A percentile compares a stretch with the other conserved stretches of the same genome.
Conservation (phyloP, 2,113 vertebrate genomes). For the Brachypodius melanocephalos region DNA sequence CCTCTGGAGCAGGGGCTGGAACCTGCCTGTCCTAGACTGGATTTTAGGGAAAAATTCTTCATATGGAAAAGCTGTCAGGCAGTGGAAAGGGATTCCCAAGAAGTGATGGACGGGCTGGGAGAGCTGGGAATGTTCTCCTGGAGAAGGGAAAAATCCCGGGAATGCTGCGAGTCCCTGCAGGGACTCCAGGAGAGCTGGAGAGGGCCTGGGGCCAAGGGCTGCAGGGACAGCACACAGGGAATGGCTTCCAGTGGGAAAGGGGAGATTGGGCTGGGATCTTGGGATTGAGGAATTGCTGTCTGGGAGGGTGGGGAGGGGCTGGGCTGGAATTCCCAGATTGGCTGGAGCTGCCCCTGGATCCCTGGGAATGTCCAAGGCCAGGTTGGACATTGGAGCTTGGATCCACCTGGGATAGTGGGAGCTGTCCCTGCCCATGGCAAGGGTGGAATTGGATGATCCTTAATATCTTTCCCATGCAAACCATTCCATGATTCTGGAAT, state of each 20-base stretch:
- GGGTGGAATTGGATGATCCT: background rate
- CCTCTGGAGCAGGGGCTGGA: background rate
- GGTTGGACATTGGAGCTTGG: background rate
- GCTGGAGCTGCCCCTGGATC: background rate
- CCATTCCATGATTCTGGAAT: background rate
- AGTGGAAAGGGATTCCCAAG: background rate
- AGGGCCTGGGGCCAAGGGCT: background rate
- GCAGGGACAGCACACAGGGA: background rate
- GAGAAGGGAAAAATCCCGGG: background rate
- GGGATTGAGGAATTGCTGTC: too few species aligned
- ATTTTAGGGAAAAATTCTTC: background rate
- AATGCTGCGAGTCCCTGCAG: background rate
- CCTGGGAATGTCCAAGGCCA: background rate
- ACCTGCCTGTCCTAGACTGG: fast-evolving
- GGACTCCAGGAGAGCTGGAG: background rate
- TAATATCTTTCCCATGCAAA: background rate
- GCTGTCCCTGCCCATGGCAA: fast-evolving
- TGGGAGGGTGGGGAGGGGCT: too few species aligned
- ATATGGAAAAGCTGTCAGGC: background rate
- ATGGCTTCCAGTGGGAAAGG: too few species aligned
- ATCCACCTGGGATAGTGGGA: fast-evolving
- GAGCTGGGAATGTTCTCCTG: background rate
- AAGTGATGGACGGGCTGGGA: background rate
- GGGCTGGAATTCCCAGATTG: background rate
- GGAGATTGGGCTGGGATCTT: too few species aligned